Conservation (phyloP, 2,797 vertebrate species). For the Halcyon chelicuti region DNA sequence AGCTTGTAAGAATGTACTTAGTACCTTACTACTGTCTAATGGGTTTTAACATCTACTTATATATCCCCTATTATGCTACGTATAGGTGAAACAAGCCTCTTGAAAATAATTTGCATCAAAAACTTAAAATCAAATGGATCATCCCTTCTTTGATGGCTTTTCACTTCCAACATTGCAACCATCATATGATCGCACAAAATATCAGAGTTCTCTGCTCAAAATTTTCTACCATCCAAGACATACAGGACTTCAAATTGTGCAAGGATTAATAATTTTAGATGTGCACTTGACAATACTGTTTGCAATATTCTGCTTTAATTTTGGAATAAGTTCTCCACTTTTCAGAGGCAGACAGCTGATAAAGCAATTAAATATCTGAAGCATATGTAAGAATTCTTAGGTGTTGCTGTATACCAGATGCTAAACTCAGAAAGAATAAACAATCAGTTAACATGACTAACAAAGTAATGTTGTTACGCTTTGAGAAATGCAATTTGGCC, state of each 20-base stretch:
- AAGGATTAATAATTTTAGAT: background rate
- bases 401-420: background rate
- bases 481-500: background rate
- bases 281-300: background rate
- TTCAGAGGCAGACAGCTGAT: constrained; percentile 13
- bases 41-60: background rate
- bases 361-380: constrained; percentile 18
- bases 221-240: background rate
- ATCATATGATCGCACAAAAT: background rate
- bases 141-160: background rate
- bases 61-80: background rate
- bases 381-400: background rate
- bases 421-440: background rate
- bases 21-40: background rate
- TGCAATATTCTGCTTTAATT: background rate
- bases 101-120: background rate
- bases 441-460: too few species aligned
- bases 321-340: background rate
- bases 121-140: background rate
- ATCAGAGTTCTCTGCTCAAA: background rate
- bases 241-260: background rate
- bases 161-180: background rate
- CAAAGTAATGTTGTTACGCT: background rate
- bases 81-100: background rate
- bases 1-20: background rate